Conservation (phyloP, 2,888 invertebrate species). For the Ganaspis brasiliensis region DNA sequence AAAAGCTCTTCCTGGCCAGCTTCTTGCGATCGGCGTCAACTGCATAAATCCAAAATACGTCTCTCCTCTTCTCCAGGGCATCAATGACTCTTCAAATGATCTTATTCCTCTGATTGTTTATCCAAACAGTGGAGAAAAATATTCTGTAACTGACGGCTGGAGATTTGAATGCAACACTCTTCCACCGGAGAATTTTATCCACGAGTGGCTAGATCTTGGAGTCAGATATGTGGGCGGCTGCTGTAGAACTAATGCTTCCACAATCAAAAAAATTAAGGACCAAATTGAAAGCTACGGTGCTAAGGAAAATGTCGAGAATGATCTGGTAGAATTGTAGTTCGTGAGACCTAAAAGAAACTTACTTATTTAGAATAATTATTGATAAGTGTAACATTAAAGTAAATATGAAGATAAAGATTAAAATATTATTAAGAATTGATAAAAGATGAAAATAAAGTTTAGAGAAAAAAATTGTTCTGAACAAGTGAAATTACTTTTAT, state of each 20-base stretch:
- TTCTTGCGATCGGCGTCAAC: conserved; percentile 93
- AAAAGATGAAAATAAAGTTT: too few species aligned
- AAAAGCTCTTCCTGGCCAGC: conserved; percentile 83
- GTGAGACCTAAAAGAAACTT: not conserved
- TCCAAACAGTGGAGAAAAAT: conserved; percentile 94
- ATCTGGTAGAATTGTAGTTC: not conserved
- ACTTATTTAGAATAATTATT: not conserved
- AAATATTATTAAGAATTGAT: too few species aligned
- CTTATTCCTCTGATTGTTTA: conserved; percentile 91
- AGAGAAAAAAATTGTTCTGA: too few species aligned
- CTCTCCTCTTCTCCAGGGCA: conserved; percentile 82
- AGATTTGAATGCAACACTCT: conserved; percentile 85
- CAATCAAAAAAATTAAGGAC: conserved; percentile 88
- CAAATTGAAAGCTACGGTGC: conserved; percentile 81
- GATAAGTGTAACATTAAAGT: too few species aligned
- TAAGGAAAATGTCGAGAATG: not conserved
- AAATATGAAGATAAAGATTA: too few species aligned
- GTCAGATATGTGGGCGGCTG: conserved; percentile 95
- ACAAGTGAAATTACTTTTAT: too few species aligned
- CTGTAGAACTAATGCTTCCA: conserved; percentile 92
- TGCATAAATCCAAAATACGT: conserved; percentile 88
- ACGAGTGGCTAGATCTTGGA: conserved; percentile 91
- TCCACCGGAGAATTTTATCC: conserved; percentile 87
- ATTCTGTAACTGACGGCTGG: conserved; percentile 85
- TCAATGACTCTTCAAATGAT: conserved; percentile 80